These are phyloP conservation scores for Drosophila neotestacea DNA, from an alignment of 2,888 invertebrate species.

Conservation along the genomic window DNA sequence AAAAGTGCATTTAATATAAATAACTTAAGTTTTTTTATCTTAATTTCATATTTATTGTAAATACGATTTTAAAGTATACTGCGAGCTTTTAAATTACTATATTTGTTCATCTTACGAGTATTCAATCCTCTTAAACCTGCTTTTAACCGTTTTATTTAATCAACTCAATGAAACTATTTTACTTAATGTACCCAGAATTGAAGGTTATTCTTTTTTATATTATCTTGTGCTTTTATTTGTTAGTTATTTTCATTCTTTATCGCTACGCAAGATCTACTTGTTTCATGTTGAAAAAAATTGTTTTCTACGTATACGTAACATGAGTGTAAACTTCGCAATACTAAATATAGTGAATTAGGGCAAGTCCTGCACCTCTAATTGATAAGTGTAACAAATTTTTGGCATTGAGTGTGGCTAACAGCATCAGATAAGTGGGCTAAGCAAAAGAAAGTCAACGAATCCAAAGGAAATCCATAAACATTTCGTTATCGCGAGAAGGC, in stretches of 20 bases:
- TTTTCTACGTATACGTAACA: not conserved
- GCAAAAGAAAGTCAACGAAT: not conserved
- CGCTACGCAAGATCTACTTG: not conserved
- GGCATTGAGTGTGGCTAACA: constrained; percentile 17
- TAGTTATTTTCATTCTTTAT: not conserved
- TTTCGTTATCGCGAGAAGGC: constrained; percentile 56
- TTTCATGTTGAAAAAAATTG: not conserved
- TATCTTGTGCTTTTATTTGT: not conserved
- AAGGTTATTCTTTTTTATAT: not conserved
- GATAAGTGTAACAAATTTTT: constrained; percentile 44
- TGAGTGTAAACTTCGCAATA: constrained; percentile 7
- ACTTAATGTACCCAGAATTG: too few relatives aligned
- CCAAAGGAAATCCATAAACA: constrained; percentile 49
- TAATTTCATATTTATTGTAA: too few relatives aligned
- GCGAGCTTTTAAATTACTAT: too few relatives aligned
- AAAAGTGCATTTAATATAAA: too few relatives aligned
- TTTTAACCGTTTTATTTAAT: too few relatives aligned
- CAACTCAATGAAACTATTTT: too few relatives aligned
- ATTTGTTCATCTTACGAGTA: too few relatives aligned
- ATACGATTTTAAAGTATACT: too few relatives aligned
- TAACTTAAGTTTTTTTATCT: too few relatives aligned
- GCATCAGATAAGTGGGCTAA: constrained; percentile 23
- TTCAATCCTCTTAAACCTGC: too few relatives aligned
- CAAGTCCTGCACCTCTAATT: constrained; percentile 32
- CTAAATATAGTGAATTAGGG: not conserved